phyloP scores from a whole-genome alignment of 2,113 vertebrate species.

The Gopherus flavomarginatus region DNA sequence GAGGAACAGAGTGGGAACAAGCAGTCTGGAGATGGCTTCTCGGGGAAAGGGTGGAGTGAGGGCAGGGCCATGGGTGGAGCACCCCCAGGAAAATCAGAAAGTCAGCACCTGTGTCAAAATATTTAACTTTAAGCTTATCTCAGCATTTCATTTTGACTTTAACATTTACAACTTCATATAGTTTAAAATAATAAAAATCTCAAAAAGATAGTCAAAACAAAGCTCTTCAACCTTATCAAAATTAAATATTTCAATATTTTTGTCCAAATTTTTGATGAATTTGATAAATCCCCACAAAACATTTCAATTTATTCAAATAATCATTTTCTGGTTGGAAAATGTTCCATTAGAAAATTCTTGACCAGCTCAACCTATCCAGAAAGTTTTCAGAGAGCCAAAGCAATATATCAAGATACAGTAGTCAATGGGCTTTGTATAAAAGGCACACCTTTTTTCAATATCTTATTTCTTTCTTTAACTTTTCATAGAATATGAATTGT shows the following conservation, averaged over 20 bases:
- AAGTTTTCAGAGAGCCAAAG: background rate
- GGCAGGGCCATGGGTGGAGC: too few species aligned
- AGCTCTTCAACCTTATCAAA: background rate
- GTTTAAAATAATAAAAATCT: too few species aligned
- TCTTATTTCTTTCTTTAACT: slow-evolving; percentile 51
- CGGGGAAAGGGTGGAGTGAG: too few species aligned
- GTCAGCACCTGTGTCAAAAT: too few species aligned
- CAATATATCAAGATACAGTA: background rate
- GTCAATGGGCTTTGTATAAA: background rate
- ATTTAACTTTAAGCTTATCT: too few species aligned
- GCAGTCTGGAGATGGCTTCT: too few species aligned
- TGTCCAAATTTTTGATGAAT: background rate
- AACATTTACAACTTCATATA: too few species aligned
- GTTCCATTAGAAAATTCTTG: slow-evolving; percentile 3
- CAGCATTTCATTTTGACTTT: too few species aligned
- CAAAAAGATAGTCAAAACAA: background rate
- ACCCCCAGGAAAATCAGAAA: too few species aligned
- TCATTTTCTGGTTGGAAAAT: background rate
- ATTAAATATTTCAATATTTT: background rate
- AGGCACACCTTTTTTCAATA: background rate
- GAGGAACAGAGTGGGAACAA: too few species aligned
- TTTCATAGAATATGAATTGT: slow-evolving; percentile 47
- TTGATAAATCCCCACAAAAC: background rate
- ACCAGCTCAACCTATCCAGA: background rate
- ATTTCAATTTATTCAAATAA: slow-evolving; percentile 11